These are phyloP conservation scores for Chelmon rostratus DNA, from an alignment of 2,797 vertebrate genomes.

Conservation along the genomic window DNA sequence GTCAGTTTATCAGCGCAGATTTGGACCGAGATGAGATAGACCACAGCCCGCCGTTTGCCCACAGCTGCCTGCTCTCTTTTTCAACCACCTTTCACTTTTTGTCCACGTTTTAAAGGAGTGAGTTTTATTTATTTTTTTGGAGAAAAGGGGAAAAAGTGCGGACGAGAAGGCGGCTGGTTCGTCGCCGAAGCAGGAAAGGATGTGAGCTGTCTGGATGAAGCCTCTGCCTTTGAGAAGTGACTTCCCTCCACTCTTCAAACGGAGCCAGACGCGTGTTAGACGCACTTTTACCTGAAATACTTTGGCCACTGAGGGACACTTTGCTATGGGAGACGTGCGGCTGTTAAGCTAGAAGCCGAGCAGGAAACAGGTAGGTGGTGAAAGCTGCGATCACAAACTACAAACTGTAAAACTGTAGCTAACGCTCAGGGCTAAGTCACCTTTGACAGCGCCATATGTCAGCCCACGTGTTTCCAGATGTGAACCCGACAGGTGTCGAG, in stretches of 20 bases:
- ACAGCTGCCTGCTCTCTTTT: not conserved
- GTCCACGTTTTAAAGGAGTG: not conserved
- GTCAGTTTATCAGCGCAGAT: constrained; percentile 82
- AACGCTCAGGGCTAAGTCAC: not conserved
- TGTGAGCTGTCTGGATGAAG: constrained; percentile 65
- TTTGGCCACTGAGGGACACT: constrained; percentile 11
- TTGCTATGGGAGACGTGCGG: constrained; percentile 69
- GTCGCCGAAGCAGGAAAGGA: constrained; percentile 63
- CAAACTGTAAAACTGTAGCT: not conserved
- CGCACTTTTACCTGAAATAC: not conserved
- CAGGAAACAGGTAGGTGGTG: constrained; percentile 59
- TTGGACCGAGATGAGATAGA: constrained; percentile 77
- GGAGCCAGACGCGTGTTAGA: constrained; percentile 25
- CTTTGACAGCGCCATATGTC: not conserved
- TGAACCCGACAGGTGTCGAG: constrained; percentile 60
- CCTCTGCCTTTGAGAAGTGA: constrained; percentile 58
- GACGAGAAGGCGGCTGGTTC: constrained; percentile 14
- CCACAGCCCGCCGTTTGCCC: constrained; percentile 2
- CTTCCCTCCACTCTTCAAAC: not conserved
- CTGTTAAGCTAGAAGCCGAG: constrained; percentile 57
- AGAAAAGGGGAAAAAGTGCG: constrained; percentile 2
- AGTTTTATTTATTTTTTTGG: not conserved
- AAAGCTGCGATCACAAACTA: too few relatives aligned
- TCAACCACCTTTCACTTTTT: not conserved
- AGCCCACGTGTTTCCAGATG: constrained; percentile 63